Percentiles rank a stretch among this genome's conserved stretches.
Conservation (phyloP, 1,140 invertebrate genomes). For the Bombus huntii region DNA sequence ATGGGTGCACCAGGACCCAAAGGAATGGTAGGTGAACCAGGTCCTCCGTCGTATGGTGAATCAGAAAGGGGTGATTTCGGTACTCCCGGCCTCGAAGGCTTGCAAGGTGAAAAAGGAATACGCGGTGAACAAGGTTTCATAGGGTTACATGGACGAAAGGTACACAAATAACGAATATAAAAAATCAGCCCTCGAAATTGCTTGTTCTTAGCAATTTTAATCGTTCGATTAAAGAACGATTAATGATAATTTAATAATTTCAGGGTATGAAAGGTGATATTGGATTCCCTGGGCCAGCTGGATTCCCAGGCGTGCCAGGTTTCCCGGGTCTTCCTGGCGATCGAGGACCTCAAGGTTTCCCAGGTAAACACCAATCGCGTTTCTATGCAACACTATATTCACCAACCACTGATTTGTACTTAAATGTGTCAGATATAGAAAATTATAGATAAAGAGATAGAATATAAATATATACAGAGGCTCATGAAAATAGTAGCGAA, state of each 20-base stretch:
- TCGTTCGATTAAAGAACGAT: background rate
- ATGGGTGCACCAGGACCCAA: slow-evolving; percentile 84
- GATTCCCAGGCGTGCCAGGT: slow-evolving; percentile 85
- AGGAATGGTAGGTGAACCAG: slow-evolving; percentile 86
- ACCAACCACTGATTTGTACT: too few species aligned
- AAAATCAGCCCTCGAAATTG: too few species aligned
- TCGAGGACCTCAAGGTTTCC: slow-evolving; percentile 85
- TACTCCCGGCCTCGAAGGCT: slow-evolving; percentile 83
- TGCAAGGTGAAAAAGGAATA: slow-evolving; percentile 82
- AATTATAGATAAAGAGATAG: too few species aligned
- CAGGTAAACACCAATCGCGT: slow-evolving; percentile 79
- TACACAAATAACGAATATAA: too few species aligned
- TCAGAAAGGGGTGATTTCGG: slow-evolving; percentile 86
- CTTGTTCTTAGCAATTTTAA: background rate
- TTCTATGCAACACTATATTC: fast-evolving
- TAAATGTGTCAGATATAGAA: too few species aligned
- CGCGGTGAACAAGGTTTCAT: slow-evolving; percentile 81
- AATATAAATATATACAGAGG: too few species aligned
- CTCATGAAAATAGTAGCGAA: too few species aligned
- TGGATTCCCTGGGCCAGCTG: slow-evolving; percentile 82
- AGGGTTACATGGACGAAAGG: slow-evolving; percentile 82
- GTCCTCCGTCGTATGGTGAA: slow-evolving; percentile 82
- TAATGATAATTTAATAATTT: slow-evolving; percentile 31
- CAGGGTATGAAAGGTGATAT: slow-evolving; percentile 84
- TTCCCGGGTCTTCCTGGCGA: slow-evolving; percentile 85